phyloP scores from a whole-genome alignment of 2,797 vertebrate species.

The Euthynnus affinis region DNA sequence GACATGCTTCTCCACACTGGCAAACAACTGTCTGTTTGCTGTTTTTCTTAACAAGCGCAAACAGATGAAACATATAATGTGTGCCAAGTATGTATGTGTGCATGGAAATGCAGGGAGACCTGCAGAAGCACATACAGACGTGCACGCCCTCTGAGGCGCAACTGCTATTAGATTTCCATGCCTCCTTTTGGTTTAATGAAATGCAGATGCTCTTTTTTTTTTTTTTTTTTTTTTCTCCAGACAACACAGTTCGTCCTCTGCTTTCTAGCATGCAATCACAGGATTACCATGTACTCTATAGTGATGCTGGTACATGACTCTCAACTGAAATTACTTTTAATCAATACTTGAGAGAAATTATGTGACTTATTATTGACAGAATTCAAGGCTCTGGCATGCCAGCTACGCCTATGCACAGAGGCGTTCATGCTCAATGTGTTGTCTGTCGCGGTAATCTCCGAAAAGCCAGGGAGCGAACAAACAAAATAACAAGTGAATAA shows the following conservation, averaged over 20 bases:
- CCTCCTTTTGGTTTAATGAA: slow-evolving; percentile 54
- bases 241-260: slow-evolving; percentile 29
- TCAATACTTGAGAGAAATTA: neutral
- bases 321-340: neutral
- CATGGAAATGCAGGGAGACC: slow-evolving; percentile 21
- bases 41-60: slow-evolving; percentile 47
- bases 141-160: slow-evolving; percentile 29
- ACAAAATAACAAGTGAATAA: too few relatives aligned
- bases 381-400: too few relatives aligned
- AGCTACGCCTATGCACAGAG: too few relatives aligned
- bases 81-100: slow-evolving; percentile 34
- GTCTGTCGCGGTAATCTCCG: too few relatives aligned
- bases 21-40: slow-evolving; percentile 46
- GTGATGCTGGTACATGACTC: slow-evolving; percentile 9
- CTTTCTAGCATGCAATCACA: slow-evolving; percentile 30
- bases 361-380: neutral
- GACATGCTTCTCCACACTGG: slow-evolving; percentile 7
- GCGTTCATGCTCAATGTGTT: too few relatives aligned
- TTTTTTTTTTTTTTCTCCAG: slow-evolving; percentile 57
- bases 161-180: slow-evolving; percentile 56
- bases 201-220: slow-evolving; percentile 60
- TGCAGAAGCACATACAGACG: slow-evolving; percentile 19
- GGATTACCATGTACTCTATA: slow-evolving; percentile 31
- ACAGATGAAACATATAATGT: slow-evolving; percentile 45
- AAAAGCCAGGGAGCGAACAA: too few relatives aligned